These are phyloP conservation scores for Pedetes capensis DNA, from an alignment of 2,113 vertebrate genomes.

Conservation along the genomic window DNA sequence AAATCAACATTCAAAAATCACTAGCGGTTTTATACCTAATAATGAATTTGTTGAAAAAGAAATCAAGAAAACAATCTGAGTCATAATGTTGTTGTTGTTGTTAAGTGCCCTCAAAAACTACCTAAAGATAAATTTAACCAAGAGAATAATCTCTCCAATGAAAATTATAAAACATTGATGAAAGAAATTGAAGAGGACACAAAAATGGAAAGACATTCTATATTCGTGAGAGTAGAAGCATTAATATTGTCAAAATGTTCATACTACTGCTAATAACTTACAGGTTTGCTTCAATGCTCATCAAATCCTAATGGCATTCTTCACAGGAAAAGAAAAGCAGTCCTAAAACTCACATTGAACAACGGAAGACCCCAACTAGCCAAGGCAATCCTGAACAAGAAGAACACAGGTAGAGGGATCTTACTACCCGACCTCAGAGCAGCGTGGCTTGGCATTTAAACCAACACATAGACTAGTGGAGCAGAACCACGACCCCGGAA, in stretches of 20 bases:
- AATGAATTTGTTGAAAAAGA: not conserved
- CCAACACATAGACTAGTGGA: not conserved
- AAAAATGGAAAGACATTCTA: not conserved
- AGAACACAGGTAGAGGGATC: not conserved
- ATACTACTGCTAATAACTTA: not conserved
- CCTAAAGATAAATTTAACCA: not conserved
- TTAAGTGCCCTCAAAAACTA: too few species aligned
- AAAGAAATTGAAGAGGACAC: not conserved
- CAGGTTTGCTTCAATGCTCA: not conserved
- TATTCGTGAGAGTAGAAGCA: not conserved
- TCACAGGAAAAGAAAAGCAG: not conserved
- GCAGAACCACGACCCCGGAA: not conserved
- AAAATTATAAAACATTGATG: not conserved
- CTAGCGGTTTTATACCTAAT: not conserved
- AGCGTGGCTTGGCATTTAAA: not conserved
- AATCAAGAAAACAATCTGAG: not conserved
- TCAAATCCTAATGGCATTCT: not conserved
- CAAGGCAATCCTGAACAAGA: not conserved
- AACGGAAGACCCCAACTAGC: not conserved
- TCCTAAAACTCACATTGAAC: not conserved
- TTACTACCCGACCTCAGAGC: not conserved
- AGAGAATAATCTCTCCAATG: not conserved
- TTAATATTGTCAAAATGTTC: not conserved
- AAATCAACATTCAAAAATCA: not conserved
- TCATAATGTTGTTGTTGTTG: too few species aligned